Conservation (phyloP, 2,888 invertebrate species). For the Watsonalla binaria region DNA sequence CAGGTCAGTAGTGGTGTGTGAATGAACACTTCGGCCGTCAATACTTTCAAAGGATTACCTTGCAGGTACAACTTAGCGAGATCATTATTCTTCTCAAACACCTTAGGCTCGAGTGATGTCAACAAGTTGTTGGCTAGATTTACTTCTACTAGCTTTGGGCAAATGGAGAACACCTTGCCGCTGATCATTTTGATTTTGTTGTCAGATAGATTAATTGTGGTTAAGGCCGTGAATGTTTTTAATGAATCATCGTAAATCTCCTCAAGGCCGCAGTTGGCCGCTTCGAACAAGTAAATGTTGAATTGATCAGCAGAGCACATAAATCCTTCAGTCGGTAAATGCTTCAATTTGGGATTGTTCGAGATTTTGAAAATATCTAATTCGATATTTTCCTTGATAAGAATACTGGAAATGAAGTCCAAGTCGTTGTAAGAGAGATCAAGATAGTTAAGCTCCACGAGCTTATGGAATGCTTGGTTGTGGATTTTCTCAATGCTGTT, state of each 20-base stretch:
- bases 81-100: conserved; percentile 83
- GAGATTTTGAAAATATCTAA: conserved; percentile 84
- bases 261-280: conserved; percentile 84
- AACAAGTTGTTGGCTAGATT: conserved; percentile 86
- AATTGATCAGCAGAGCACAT: conserved; percentile 79
- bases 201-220: conserved; percentile 81
- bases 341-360: conserved; percentile 83
- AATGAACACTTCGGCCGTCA: conserved; percentile 83
- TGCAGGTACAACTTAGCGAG: conserved; percentile 83
- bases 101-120: conserved; percentile 76
- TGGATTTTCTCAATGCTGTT: conserved; percentile 84
- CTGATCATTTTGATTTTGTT: conserved; percentile 81
- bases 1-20: conserved; percentile 80
- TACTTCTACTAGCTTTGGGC: conserved; percentile 81
- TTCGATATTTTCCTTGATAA: conserved; percentile 84
- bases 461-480: conserved; percentile 82
- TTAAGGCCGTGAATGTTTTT: conserved; percentile 84
- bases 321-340: conserved; percentile 83
- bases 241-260: conserved; percentile 81
- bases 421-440: conserved; percentile 87
- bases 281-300: conserved; percentile 84
- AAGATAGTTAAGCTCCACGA: conserved; percentile 82
- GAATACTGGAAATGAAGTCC: conserved; percentile 81
- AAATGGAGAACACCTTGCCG: conserved; percentile 73
- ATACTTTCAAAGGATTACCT: conserved; percentile 83